Conservation (phyloP, 2,797 vertebrate genomes). For the Aeoliscus strigatus region DNA sequence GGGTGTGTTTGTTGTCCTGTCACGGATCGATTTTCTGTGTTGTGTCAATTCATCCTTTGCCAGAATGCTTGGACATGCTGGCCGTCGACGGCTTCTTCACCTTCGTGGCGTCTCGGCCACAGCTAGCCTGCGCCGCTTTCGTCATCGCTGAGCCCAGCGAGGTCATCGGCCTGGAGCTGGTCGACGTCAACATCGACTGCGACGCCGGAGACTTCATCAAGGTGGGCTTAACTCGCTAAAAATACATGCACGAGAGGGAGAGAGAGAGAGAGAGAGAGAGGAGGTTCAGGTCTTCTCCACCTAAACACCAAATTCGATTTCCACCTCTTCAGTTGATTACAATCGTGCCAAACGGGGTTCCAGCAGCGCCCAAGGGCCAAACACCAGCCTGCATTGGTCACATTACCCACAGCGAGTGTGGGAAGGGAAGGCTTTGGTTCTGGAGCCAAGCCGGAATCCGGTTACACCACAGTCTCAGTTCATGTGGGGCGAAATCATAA, state of each 20-base stretch:
- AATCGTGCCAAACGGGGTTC: constrained; percentile 34
- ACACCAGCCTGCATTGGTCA: constrained; percentile 41
- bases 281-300: constrained; percentile 14
- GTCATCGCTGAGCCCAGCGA: constrained; percentile 85
- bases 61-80: constrained; percentile 92
- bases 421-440: constrained; percentile 48
- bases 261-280: background rate
- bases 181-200: constrained; percentile 84
- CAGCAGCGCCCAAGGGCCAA: constrained; percentile 36
- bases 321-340: constrained; percentile 24
- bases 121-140: constrained; percentile 85
- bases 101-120: constrained; percentile 78
- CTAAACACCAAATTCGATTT: constrained; percentile 25
- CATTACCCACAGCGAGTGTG: constrained; percentile 45
- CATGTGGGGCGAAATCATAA: constrained; percentile 13
- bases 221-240: constrained; percentile 64
- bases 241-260: constrained; percentile 16
- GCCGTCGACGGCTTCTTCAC: constrained; percentile 86
- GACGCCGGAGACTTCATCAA: constrained; percentile 85
- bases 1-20: too few species aligned
- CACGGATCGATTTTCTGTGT: too few species aligned
- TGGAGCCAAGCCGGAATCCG: constrained; percentile 45
- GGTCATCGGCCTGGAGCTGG: constrained; percentile 79
- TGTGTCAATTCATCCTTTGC: background rate
- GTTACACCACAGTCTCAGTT: constrained; percentile 15